Base-by-base conservation (phyloP, 1,140 invertebrate species). In the Apis cerana region DNA sequence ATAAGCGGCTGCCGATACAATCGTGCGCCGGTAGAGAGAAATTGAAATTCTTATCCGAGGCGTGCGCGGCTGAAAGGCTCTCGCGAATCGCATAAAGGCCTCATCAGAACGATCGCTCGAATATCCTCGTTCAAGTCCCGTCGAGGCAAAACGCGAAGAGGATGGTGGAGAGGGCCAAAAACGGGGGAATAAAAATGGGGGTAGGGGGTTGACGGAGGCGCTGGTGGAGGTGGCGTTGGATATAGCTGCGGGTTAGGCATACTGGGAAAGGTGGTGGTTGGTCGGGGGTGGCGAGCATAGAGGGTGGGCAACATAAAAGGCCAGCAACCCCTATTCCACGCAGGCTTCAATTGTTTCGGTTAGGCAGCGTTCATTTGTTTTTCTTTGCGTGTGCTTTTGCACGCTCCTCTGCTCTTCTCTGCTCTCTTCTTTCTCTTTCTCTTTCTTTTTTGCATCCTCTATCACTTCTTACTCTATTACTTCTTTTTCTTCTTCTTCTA, bases 261-360 rank as follows among this genome's bases (percentile, higher is more conserved):
- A 77, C 75, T 52, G 81, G 64, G 71, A 56, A 69, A 84, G 82
- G 78, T 82, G 81, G 80, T 79, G 70, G 84, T 62, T 72, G 75
- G 75, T 69, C 67, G 48, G 69, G 69, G 67, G 82, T 69, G 80
- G 80, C 61, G 69, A 85, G 72, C 52, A 75, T 43, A 82, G 75
- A 83, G 88, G 82, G 65, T 81, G 77, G 87, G 85, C 75, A 86
- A 87, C 87, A 91, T 91, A 91, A 91, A 91, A 90, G 87, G 91
- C 89, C 80, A 91, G 90, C 91, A 90, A 89, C 89, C 89, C 89
- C 89, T 89, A 88, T 86, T 90, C 85, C 87, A 90, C 85, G 86
- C 87, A 89, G 86, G 80, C 88, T 91, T 91, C 92, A 92, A 91
- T 92, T 93, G 91, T 93, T 93, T 92, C 90, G 91, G 86, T 84